phyloP scores from a whole-genome alignment of 1,140 invertebrate genomes.

The Drosophila dunni region DNA sequence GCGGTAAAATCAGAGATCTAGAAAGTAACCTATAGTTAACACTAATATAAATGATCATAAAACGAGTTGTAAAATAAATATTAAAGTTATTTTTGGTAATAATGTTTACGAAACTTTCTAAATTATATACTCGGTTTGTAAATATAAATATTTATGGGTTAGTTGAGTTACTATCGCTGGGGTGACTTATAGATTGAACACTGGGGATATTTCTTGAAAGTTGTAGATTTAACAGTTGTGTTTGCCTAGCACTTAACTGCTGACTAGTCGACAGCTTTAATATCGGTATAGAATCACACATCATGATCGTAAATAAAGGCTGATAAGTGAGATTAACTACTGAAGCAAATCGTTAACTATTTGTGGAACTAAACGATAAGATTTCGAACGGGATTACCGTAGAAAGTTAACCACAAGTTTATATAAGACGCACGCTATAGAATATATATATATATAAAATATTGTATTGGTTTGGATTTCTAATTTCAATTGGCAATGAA shows the following conservation, averaged over 20 bases:
- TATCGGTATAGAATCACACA: conserved; percentile 11
- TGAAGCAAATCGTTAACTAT: neutral
- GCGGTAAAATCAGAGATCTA: neutral
- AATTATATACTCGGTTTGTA: too few species aligned
- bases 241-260: conserved; percentile 5
- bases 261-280: neutral
- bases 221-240: neutral
- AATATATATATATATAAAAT: neutral
- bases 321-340: conserved; percentile 26
- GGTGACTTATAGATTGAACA: too few species aligned
- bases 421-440: neutral
- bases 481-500: conserved; percentile 5
- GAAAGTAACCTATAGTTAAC: too few species aligned
- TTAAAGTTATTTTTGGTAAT: too few species aligned
- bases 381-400: conserved; percentile 12
- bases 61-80: too few species aligned
- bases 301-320: conserved; percentile 20
- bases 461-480: neutral
- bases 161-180: neutral
- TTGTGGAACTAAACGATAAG: conserved; percentile 17
- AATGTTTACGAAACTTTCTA: neutral
- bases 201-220: neutral
- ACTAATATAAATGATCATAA: too few species aligned
- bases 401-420: conserved; percentile 1
- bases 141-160: neutral